Percentiles rank a stretch among this genome's conserved stretches.
These are phyloP conservation scores for Bedellia somnulentella DNA, from an alignment of 2,888 invertebrate genomes.

Conservation along the genomic window DNA sequence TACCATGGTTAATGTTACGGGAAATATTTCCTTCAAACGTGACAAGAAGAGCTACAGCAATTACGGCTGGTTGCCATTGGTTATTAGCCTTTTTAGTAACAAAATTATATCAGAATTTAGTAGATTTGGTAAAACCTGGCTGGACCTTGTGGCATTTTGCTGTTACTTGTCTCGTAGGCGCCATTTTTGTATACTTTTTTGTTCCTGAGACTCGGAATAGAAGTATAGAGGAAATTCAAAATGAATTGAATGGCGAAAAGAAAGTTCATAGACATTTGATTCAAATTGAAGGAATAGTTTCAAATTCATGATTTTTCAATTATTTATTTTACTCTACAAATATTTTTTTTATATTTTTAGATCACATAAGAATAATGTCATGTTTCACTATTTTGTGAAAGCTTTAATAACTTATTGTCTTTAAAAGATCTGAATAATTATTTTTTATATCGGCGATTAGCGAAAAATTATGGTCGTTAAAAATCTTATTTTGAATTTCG, in stretches of 20 bases:
- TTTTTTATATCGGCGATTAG: no score
- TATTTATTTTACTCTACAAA: not conserved
- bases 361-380: not conserved
- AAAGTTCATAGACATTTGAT: slow-evolving; percentile 46
- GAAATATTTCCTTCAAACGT: slow-evolving; percentile 68
- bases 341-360: not conserved
- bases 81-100: slow-evolving; percentile 66
- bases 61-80: slow-evolving; percentile 73
- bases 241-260: slow-evolving; percentile 48
- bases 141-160: slow-evolving; percentile 71
- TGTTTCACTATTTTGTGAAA: no score
- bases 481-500: no score
- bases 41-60: slow-evolving; percentile 65
- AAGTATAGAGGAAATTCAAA: slow-evolving; percentile 55
- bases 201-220: slow-evolving; percentile 72
- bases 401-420: no score
- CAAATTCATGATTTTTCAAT: not conserved
- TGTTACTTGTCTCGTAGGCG: slow-evolving; percentile 56
- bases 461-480: no score
- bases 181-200: slow-evolving; percentile 64
- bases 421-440: no score
- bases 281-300: slow-evolving; percentile 28
- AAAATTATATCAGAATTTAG: slow-evolving; percentile 64
- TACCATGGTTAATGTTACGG: slow-evolving; percentile 72
- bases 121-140: slow-evolving; percentile 52